Evolutionary conservation across 2,797 vertebrate genomes (phyloP), one percentile per base, ranked within the genome.

Genomic region (Acrocephalus scirpaceus): DNA sequence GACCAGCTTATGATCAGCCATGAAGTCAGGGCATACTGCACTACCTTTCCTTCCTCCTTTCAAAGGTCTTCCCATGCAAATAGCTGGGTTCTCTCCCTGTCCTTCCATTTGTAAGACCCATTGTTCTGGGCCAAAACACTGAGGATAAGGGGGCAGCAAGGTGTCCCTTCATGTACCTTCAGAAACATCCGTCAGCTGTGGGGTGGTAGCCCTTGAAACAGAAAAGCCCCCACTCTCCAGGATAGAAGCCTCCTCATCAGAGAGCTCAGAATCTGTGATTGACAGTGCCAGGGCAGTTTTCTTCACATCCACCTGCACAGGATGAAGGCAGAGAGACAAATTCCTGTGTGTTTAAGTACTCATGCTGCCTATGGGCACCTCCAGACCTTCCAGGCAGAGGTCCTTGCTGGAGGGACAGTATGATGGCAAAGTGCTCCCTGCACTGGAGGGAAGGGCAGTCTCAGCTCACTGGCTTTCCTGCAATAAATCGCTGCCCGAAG

Each of bases 211-310:
- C 97, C 99, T 98, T 91, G 99, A 99, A 76, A 99, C 99, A 0
- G 99, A 99, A 97, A 99, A 99, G 14, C 99, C 99, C 5, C 99
- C 99, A 3, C 99, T 99, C 96, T 99, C 99, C 96, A 99, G 96
- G 92, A 99, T 99, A 77, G 99, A 99, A 13, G 98, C 99, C 93
- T 99, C 99, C 84, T 99, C 99, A 53, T 99, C 99, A 2, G 99
- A 99, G 62, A 99, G 92, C 97, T 99, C 99, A 0, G 99, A 99
- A 98, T 99, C 99, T 7, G 99, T 99, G 97, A 99, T 99, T 92
- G 99, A 99, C 98, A 99, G 98, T 4, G 99, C 99, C 97, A 99
- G 94, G 6, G 99, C 99, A 8, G 99, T 99, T 74, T 99, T 99
- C 97, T 99, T 99, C 93, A 99, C 98, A 84, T 99, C 99, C 97